A percentile compares a stretch with the other conserved stretches of the same genome.
Evolutionary conservation across 2,113 vertebrate genomes (phyloP).

Genomic region (Engystomops pustulosus): DNA sequence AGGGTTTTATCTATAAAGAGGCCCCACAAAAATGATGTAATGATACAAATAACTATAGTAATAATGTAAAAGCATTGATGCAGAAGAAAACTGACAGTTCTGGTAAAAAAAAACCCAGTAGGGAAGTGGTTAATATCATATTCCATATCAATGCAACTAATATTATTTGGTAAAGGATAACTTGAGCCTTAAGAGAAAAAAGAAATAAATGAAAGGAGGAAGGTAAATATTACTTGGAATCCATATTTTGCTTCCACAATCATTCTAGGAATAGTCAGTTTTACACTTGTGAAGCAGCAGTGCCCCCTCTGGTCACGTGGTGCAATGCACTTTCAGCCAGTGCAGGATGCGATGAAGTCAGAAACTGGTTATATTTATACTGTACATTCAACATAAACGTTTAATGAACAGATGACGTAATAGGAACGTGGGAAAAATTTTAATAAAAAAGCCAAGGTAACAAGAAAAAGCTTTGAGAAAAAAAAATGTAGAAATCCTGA

Average conservation of each 20-base stretch:
- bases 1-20: too few relatives aligned
- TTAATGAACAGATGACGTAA: too few relatives aligned
- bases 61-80: too few relatives aligned
- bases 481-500: constrained; percentile 39
- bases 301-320: constrained; percentile 15
- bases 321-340: not conserved
- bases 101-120: not conserved
- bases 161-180: not conserved
- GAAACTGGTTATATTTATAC: too few relatives aligned
- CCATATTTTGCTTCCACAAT: not conserved
- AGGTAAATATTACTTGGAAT: not conserved
- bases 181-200: not conserved
- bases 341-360: not conserved
- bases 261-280: not conserved
- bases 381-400: too few relatives aligned
- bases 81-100: not conserved
- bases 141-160: not conserved
- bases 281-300: constrained; percentile 4
- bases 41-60: too few relatives aligned
- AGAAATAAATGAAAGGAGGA: not conserved
- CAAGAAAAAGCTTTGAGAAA: constrained; percentile 6
- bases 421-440: too few relatives aligned
- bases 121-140: not conserved
- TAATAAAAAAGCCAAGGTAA: not conserved
- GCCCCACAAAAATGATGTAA: too few relatives aligned